phyloP scores from a whole-genome alignment of 2,797 vertebrate species.

The Paguma larvata region DNA sequence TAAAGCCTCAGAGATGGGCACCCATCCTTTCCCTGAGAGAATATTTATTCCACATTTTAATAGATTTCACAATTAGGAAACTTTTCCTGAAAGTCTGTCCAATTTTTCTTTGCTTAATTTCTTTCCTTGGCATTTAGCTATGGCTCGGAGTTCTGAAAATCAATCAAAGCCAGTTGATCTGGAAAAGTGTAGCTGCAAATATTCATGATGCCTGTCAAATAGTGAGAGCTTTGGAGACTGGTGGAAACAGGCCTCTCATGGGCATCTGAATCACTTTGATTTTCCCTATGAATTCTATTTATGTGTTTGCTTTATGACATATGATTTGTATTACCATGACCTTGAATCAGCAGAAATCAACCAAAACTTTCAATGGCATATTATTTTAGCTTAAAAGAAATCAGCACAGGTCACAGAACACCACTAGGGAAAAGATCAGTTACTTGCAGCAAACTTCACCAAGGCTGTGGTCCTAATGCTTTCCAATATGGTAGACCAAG shows the following conservation, averaged over 20 bases:
- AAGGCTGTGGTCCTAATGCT: not conserved
- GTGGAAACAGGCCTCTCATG: not conserved
- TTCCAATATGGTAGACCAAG: not conserved
- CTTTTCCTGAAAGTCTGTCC: slow-evolving; percentile 52
- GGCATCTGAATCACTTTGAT: not conserved
- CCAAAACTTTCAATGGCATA: not conserved
- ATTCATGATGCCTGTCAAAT: not conserved
- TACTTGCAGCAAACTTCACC: not conserved
- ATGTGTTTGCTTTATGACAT: not conserved
- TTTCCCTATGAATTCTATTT: not conserved
- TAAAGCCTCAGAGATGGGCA: slow-evolving; percentile 16
- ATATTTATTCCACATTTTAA: slow-evolving; percentile 56
- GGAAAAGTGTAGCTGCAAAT: not conserved
- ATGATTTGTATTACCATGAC: not conserved
- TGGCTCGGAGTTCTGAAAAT: slow-evolving; percentile 45
- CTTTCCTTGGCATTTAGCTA: slow-evolving; percentile 57
- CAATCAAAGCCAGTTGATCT: not conserved
- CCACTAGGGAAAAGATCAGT: not conserved
- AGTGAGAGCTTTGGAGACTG: not conserved
- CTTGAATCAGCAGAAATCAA: not conserved
- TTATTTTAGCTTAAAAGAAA: not conserved
- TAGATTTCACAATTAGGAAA: slow-evolving; percentile 58
- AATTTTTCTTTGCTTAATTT: slow-evolving; percentile 48
- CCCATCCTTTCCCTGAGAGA: not conserved
- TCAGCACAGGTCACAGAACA: not conserved